Conservation (phyloP, 1,140 invertebrate species). For the Cataglyphis hispanica region DNA sequence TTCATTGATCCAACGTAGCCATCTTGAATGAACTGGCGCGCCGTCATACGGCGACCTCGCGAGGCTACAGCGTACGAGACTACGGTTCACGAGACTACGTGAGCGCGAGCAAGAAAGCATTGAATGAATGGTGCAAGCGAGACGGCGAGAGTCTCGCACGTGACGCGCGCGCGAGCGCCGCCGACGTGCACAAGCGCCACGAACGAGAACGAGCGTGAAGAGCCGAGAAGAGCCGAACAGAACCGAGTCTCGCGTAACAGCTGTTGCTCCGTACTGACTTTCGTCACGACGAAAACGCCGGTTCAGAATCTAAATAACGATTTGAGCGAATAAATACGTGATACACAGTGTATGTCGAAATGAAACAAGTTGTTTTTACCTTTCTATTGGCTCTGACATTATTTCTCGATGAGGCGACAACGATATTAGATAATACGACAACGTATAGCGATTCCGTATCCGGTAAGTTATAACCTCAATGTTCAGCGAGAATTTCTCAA, state of each 20-base stretch:
- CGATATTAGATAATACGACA: neutral
- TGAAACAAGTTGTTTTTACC: constrained; percentile 2
- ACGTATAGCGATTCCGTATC: neutral
- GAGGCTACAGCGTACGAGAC: neutral
- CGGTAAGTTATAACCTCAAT: constrained; percentile 76
- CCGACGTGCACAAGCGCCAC: constrained; percentile 1
- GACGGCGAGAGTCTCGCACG: constrained; percentile 13
- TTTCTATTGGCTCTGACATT: constrained; percentile 27
- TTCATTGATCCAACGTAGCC: constrained; percentile 92
- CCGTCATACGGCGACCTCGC: constrained; percentile 83
- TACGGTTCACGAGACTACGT: neutral
- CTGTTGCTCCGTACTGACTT: constrained; percentile 72
- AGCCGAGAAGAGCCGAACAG: neutral
- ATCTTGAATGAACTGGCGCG: constrained; percentile 88
- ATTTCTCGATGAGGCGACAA: neutral
- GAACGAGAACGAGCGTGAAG: constrained; percentile 32
- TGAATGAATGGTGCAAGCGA: constrained; percentile 52
- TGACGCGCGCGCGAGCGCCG: constrained; percentile 1
- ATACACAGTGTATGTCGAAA: constrained; percentile 8
- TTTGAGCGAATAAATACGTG: constrained; percentile 49
- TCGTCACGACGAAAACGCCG: constrained; percentile 40
- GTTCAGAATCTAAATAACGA: neutral
- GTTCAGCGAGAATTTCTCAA: neutral
- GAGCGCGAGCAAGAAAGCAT: constrained; percentile 23
- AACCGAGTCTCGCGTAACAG: constrained; percentile 67